These are phyloP conservation scores for Trichopria drosophilae DNA, from an alignment of 2,888 invertebrate species.

Conservation along the genomic window DNA sequence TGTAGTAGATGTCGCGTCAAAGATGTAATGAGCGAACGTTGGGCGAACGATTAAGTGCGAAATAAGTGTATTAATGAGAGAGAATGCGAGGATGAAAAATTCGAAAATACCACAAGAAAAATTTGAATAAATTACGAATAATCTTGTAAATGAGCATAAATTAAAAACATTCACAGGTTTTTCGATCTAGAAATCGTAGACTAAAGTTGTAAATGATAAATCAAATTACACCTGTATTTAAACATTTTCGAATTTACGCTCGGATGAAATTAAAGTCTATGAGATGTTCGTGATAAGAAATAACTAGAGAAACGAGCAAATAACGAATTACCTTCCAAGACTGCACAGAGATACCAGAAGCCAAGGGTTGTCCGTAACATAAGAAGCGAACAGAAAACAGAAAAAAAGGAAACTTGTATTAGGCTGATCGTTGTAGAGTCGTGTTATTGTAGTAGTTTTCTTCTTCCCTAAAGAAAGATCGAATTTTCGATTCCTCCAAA, in stretches of 20 bases:
- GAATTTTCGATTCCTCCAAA: too few species aligned
- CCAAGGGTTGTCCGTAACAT: constrained; percentile 55
- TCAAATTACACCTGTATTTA: neutral
- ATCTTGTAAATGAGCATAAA: neutral
- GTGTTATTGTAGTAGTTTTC: too few species aligned
- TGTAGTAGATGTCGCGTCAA: too few species aligned
- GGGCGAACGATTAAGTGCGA: constrained; percentile 21
- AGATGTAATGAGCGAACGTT: too few species aligned
- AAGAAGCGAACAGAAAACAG: constrained; percentile 58
- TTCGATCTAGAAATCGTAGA: neutral
- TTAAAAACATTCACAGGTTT: neutral
- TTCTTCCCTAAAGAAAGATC: too few species aligned
- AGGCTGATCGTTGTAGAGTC: constrained; percentile 45
- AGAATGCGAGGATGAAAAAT: constrained; percentile 7
- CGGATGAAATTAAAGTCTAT: neutral
- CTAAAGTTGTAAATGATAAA: neutral
- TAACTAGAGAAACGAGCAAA: neutral
- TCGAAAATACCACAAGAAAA: constrained; percentile 5
- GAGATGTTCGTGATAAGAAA: neutral
- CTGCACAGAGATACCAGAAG: constrained; percentile 57
- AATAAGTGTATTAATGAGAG: constrained; percentile 9
- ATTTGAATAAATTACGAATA: neutral
- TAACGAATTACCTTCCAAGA: constrained; percentile 56
- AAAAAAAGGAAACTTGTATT: constrained; percentile 53
- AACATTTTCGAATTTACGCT: neutral